Evolutionary conservation across 1,140 invertebrate genomes (phyloP), one percentile per base, ranked within the genome.

Genomic region (Zaprionus gabonicus): DNA sequence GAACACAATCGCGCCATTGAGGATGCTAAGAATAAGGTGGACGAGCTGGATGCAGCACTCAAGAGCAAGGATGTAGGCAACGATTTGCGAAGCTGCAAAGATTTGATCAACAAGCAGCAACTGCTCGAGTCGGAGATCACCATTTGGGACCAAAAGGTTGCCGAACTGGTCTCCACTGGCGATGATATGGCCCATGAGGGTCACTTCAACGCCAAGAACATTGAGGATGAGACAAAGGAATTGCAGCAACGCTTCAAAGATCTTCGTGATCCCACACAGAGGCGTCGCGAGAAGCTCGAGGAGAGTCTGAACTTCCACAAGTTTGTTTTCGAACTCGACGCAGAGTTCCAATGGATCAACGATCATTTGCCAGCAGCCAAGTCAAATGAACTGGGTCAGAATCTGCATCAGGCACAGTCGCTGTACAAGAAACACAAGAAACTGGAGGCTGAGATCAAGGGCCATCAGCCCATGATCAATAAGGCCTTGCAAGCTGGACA

Each of bases 361-460:
- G 99, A 99, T 92, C 97, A 98, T 77, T 91, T 96, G 63, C 96
- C 96, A 4, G 94, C 96, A 4, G 98, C 97, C 2, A 95, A 95
- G 0, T 97, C 97, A 1, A 95, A 96, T 3, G 95, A 94, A 6
- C 91, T 96, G 4, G 96, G 97, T 1, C 95, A 96, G 60, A 98
- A 97, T 93, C 93, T 99, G 36, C 96, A 98, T 83, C 98, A 99
- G 92, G 97, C 98, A 0, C 97, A 99, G 90, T 97, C 96, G 13
- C 94, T 98, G 12, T 95, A 96, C 80, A 99, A 99, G 93, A 99
- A 99, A 93, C 98, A 99, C 93, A 97, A 96, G 84, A 98, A 99
- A 93, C 93, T 98, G 27, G 96, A 97, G 84, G 96, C 96, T 1
- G 98, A 99, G 94, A 96, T 99, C 71, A 93, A 93, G 12, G 97